Evolutionary conservation across 2,888 invertebrate species (phyloP), one percentile per base, ranked within the genome.

Genomic region (Drosophila melanosoma): DNA sequence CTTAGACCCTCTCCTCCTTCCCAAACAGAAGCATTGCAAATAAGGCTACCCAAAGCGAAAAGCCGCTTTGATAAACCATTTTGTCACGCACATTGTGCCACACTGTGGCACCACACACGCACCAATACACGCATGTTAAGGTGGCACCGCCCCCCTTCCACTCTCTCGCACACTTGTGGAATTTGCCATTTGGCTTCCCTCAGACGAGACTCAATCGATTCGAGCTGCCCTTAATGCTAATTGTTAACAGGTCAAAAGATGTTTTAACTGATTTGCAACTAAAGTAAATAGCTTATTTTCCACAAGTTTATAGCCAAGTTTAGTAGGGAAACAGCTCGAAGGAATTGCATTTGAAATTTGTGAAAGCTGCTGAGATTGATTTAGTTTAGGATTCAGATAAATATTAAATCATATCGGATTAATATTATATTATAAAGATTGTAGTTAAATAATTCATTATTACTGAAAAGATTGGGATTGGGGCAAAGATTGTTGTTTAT

Each of bases 21-120:
- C n/a, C n/a, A 15, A 2, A n/a, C 11, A 26, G 2, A 26, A 17
- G 0, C 49, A 35, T 15, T 51, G 56, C 35, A 67, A 76, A 74
- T 83, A 72, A 68, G 86, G 74, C 69, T 73, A 74, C 32, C 67
- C 76, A 75, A 84, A 75, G 66, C 52, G 12, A 57, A 53, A 40
- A 54, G 36, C 35, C 51, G 45, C 45, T 23, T 57, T 79, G 79
- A 81, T 75, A 81, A 76, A 15, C 1, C 15, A 84, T 81, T 84
- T 81, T 78, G 87, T 84, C 84, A 84, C 84, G 84, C 87, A 87
- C 78, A 69, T 78, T 74, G 56, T 66, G 49, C 42, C 45, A n/a
- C 36, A 23, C 29, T 38, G 40, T 1, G 42, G 42, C 42, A 7
- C 42, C 10, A 40, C 40, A 35, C 11, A 40, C 40, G 40, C n/a